These are phyloP conservation scores for Ichneumoninae sp. DNA, from an alignment of 2,888 invertebrate species.

Conservation along the genomic window DNA sequence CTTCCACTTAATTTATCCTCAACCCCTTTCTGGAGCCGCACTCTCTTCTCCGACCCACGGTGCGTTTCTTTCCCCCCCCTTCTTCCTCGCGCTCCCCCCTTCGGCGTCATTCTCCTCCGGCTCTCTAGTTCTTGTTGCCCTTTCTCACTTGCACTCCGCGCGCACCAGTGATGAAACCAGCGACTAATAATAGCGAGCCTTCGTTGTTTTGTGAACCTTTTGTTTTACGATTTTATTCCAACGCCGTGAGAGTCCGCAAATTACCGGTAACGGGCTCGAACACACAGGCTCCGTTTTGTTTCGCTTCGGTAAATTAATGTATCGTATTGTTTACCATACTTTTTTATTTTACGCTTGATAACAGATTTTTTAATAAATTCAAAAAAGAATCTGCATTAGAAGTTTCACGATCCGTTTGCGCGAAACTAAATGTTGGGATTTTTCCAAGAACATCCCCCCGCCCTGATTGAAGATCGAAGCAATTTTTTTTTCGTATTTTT, in stretches of 20 bases:
- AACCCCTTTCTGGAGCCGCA: slow-evolving; percentile 68
- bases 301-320: slow-evolving; percentile 20
- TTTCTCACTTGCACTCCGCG: slow-evolving; percentile 30
- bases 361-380: too few relatives aligned
- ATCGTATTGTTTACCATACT: neutral
- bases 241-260: slow-evolving; percentile 39
- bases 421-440: neutral
- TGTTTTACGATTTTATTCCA: slow-evolving; percentile 66
- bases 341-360: neutral
- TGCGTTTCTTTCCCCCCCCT: neutral
- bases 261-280: slow-evolving; percentile 48
- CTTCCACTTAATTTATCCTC: slow-evolving; percentile 80
- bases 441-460: too few relatives aligned
- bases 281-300: slow-evolving; percentile 36
- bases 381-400: too few relatives aligned
- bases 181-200: slow-evolving; percentile 62
- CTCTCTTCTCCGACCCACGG: slow-evolving; percentile 53
- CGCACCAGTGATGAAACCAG: slow-evolving; percentile 43
- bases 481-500: too few relatives aligned
- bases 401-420: neutral
- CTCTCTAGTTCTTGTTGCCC: slow-evolving; percentile 19
- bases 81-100: neutral
- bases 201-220: slow-evolving; percentile 59
- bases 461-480: too few relatives aligned
- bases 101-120: slow-evolving; percentile 36